These are phyloP conservation scores for Nebria salina DNA, from an alignment of 2,888 invertebrate genomes.

Conservation along the genomic window DNA sequence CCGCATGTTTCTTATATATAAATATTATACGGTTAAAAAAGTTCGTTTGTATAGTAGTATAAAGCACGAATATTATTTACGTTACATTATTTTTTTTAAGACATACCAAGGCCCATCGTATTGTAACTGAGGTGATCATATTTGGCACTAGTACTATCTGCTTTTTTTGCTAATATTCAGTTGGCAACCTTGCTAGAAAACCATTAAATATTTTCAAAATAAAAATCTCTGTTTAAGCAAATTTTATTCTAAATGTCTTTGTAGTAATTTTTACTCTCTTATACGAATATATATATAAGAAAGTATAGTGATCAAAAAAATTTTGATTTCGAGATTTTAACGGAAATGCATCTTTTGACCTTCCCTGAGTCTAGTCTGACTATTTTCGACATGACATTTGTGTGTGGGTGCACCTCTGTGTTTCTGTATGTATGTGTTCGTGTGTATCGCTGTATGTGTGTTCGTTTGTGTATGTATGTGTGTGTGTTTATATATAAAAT, in stretches of 20 bases:
- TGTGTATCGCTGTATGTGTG: too few relatives aligned
- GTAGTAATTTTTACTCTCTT: not conserved
- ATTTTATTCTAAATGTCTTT: not conserved
- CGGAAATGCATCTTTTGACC: too few relatives aligned
- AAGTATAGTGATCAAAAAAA: too few relatives aligned
- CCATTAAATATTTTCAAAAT: not conserved
- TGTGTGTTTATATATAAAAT: not conserved
- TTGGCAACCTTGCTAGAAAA: slow-evolving; percentile 1
- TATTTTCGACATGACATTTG: too few relatives aligned
- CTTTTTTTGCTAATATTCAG: slow-evolving; percentile 9
- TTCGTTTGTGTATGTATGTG: too few relatives aligned
- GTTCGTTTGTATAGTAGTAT: slow-evolving; percentile 3
- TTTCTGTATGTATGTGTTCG: too few relatives aligned
- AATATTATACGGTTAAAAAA: not conserved
- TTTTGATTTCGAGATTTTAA: too few relatives aligned
- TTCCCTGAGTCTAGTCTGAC: too few relatives aligned
- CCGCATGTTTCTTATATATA: not conserved
- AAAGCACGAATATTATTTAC: slow-evolving; percentile 27
- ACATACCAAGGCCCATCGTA: slow-evolving; percentile 44
- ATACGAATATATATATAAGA: too few relatives aligned
- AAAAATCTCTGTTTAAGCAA: slow-evolving; percentile 7
- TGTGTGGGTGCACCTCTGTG: too few relatives aligned
- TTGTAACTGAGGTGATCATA: slow-evolving; percentile 45
- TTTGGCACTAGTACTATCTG: slow-evolving; percentile 45
- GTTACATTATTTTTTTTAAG: slow-evolving; percentile 24